Base-by-base conservation (phyloP, 2,113 vertebrate species). In the Herpailurus yagouaroundi region DNA sequence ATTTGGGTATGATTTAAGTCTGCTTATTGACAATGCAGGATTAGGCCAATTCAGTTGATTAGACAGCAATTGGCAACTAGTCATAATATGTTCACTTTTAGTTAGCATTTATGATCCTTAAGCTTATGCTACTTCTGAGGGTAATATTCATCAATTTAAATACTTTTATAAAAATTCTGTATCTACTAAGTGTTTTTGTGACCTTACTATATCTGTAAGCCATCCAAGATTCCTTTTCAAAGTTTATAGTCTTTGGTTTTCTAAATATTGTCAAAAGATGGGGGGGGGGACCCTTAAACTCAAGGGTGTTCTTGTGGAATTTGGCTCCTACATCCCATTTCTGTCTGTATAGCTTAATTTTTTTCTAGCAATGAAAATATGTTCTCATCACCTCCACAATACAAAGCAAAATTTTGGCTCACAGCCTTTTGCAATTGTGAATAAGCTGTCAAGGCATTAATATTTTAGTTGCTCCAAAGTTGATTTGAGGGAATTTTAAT, bases 221-320 rank as follows among this genome's bases (percentile, higher is more conserved):
- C 96, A 97, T 98, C 97, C 98, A 99, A 99, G 96, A 98, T 98
- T 98, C 98, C 91, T 98, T 91, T 98, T 82, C 92, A 89, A 96
- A 97, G 97, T 98, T 98, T 93, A 97, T 97, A 98, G 89, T 25
- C 87, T 93, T 98, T 95, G 97, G 88, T 98, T 98, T 99, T 98
- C 98, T 98, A 99, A 99, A 98, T 98, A 98, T 98, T 98, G 97
- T 97, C 97, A 83, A 98, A 95, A 93, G 97, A 90, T 68, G 92
- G 84, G 94, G 86, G 94, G 2, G 3, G 82, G 45, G 86, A 94
- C 80, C 76, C 94, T 97, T 96, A 98, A 97, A 96, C 84, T 92
- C 66, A 41, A 94, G 95, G 92, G 25, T 98, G 93, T 98, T 98
- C 97, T 94, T 98, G 69, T 95, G 89, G 55, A 98, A 94, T 98